phyloP scores from a whole-genome alignment of 2,888 invertebrate genomes.

The Coremacera marginata region DNA sequence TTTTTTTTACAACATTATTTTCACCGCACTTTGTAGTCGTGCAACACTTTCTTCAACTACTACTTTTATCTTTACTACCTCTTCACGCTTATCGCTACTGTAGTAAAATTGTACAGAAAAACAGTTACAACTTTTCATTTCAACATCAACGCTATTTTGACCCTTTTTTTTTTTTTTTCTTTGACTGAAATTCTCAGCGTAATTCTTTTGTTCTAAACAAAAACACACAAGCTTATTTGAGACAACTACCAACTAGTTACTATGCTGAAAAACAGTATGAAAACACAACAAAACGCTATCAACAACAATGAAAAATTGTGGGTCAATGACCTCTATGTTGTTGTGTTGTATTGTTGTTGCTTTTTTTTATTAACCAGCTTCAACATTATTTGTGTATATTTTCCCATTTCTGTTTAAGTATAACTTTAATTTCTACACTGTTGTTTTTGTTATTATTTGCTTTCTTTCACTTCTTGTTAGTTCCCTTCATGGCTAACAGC shows the following conservation, averaged over 20 bases:
- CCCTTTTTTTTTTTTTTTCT: neutral
- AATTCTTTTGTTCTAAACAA: neutral
- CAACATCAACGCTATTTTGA: constrained; percentile 7
- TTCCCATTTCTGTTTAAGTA: neutral
- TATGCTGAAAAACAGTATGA: neutral
- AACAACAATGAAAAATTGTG: constrained; percentile 24
- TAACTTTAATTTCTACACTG: neutral
- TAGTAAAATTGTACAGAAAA: neutral
- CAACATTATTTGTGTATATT: constrained; percentile 4
- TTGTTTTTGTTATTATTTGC: neutral
- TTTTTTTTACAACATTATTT: too few relatives aligned
- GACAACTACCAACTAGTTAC: neutral
- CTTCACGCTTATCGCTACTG: neutral
- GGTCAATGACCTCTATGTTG: constrained; percentile 29
- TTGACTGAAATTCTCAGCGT: neutral
- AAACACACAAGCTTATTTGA: neutral
- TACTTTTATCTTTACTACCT: too few relatives aligned
- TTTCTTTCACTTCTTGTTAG: too few relatives aligned
- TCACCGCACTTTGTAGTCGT: too few relatives aligned
- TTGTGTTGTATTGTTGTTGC: neutral
- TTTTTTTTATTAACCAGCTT: constrained; percentile 11
- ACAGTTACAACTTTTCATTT: constrained; percentile 22
- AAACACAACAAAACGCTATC: neutral
- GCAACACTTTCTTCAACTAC: too few relatives aligned
- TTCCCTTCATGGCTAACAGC: too few relatives aligned